These are phyloP conservation scores for Brachionus koreanus DNA, from an alignment of 1,140 invertebrate genomes.

Conservation along the genomic window DNA sequence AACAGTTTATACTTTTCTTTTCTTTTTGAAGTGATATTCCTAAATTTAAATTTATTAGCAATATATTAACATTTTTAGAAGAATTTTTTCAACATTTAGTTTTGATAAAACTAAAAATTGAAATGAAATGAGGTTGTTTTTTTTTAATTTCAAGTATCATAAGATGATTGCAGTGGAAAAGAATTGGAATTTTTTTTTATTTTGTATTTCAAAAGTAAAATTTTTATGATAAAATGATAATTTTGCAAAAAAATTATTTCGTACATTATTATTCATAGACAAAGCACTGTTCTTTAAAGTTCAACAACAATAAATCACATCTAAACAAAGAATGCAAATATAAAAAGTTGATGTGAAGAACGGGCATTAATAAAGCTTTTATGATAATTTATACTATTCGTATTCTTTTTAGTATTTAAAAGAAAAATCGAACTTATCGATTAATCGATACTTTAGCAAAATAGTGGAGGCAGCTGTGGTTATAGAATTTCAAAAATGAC, in stretches of 20 bases:
- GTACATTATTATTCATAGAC: background rate
- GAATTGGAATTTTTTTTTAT: background rate
- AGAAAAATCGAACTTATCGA: background rate
- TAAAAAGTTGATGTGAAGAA: background rate
- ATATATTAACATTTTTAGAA: no score
- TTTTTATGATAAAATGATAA: background rate
- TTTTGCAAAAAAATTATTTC: background rate
- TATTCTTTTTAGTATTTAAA: background rate
- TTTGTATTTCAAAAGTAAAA: background rate
- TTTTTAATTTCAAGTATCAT: background rate
- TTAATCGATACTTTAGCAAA: background rate
- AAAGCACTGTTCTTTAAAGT: background rate
- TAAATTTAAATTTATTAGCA: no score
- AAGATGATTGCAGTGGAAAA: background rate
- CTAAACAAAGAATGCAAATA: background rate
- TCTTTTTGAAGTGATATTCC: no score
- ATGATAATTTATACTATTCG: background rate
- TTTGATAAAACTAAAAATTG: no score
- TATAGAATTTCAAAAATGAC: background rate
- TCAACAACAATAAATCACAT: background rate
- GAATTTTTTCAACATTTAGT: no score
- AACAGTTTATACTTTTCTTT: no score
- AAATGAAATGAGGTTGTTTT: background rate
- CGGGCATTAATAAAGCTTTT: background rate
- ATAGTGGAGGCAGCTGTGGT: background rate